phyloP scores from a whole-genome alignment of 2,797 vertebrate species.

The Arrhamphus sclerolepis region DNA sequence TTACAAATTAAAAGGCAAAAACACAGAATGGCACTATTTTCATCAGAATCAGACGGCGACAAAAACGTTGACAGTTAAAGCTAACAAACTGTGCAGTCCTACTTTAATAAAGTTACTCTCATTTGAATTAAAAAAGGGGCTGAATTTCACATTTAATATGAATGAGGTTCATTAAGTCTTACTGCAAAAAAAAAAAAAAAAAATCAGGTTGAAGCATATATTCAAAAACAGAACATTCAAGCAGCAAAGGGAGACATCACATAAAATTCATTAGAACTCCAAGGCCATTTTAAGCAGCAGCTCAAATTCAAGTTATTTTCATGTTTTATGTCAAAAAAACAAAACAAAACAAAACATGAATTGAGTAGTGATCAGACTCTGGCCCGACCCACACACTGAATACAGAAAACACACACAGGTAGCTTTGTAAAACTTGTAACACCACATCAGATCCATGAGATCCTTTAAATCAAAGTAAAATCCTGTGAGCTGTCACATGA shows the following conservation, averaged over 20 bases:
- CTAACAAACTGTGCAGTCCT: not conserved
- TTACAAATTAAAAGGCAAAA: no score
- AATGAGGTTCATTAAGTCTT: not conserved
- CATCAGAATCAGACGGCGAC: no score
- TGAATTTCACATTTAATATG: conserved; percentile 34
- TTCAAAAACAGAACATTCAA: no score
- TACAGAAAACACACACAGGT: conserved; percentile 8
- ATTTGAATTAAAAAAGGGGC: conserved; percentile 28
- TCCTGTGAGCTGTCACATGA: not conserved
- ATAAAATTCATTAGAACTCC: conserved; percentile 31
- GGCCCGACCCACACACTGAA: conserved; percentile 10
- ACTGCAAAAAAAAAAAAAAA: no score
- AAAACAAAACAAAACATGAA: no score
- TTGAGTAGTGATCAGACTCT: conserved; percentile 25
- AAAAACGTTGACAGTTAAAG: no score
- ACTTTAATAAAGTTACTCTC: not conserved
- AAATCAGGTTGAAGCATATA: no score
- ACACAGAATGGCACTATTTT: no score
- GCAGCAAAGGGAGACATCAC: conserved; percentile 17
- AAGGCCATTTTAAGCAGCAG: conserved; percentile 53
- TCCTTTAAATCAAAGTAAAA: conserved; percentile 12
- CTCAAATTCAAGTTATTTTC: conserved; percentile 52
- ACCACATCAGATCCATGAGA: not conserved
- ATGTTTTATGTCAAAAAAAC: conserved; percentile 46
- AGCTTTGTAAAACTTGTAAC: conserved; percentile 2